phyloP scores from a whole-genome alignment of 1,140 invertebrate genomes.

The Zaprionus kolodkinae region DNA sequence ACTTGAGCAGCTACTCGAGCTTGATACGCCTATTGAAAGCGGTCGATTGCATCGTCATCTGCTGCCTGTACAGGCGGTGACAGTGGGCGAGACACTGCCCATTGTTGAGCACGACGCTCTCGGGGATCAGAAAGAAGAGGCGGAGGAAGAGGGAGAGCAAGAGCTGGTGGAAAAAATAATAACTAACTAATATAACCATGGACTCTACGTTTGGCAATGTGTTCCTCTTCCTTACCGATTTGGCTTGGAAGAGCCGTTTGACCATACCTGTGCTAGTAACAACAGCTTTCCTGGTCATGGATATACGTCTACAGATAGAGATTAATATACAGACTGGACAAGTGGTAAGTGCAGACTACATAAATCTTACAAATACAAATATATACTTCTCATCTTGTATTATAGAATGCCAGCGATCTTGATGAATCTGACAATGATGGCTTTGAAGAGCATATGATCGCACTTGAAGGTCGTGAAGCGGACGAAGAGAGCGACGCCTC shows the following conservation, averaged over 20 bases:
- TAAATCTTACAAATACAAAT: background rate
- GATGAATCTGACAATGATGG: slow-evolving; percentile 60
- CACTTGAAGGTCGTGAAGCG: slow-evolving; percentile 25
- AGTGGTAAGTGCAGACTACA: slow-evolving; percentile 46
- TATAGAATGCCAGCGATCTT: slow-evolving; percentile 70
- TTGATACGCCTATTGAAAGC: slow-evolving; percentile 83
- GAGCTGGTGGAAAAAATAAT: background rate
- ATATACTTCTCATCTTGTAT: background rate
- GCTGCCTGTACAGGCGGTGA: slow-evolving; percentile 84
- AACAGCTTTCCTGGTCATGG: slow-evolving; percentile 85
- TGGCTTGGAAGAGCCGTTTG: slow-evolving; percentile 85
- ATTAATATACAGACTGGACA: slow-evolving; percentile 85
- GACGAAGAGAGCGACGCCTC: slow-evolving; percentile 67
- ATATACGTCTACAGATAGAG: slow-evolving; percentile 85
- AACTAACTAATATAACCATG: slow-evolving; percentile 55
- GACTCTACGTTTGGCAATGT: slow-evolving; percentile 80
- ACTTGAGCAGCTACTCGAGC: slow-evolving; percentile 69
- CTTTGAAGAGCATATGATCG: slow-evolving; percentile 34
- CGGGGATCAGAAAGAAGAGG: slow-evolving; percentile 38
- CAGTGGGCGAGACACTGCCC: slow-evolving; percentile 84
- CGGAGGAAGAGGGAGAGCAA: slow-evolving; percentile 28
- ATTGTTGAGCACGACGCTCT: slow-evolving; percentile 85
- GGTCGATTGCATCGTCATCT: slow-evolving; percentile 83
- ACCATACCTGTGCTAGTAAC: slow-evolving; percentile 85
- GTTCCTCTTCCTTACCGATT: slow-evolving; percentile 85